These are phyloP conservation scores for Spizella passerina DNA, from an alignment of 2,797 vertebrate genomes.

Conservation along the genomic window DNA sequence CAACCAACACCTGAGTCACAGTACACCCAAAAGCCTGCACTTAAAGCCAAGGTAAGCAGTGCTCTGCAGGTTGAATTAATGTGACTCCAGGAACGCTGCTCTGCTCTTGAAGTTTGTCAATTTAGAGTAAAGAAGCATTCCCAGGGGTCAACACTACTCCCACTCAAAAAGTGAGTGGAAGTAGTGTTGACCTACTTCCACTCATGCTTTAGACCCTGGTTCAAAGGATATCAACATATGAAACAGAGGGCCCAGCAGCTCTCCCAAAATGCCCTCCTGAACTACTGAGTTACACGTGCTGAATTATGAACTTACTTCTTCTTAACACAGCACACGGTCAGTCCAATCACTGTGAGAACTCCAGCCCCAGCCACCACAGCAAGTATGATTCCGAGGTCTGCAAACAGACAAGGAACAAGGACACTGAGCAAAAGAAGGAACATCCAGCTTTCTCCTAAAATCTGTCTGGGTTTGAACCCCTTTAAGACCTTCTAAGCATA, in stretches of 20 bases:
- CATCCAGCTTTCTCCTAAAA: background rate
- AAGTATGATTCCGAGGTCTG: slow-evolving; percentile 82
- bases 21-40: background rate
- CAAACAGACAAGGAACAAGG: slow-evolving; percentile 18
- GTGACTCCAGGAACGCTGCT: background rate
- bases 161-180: too few species aligned
- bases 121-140: background rate
- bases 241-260: background rate
- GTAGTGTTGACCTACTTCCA: too few species aligned
- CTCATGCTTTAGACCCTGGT: background rate
- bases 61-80: background rate
- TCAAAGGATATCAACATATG: background rate
- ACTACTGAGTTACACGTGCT: background rate
- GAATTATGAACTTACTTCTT: slow-evolving; percentile 79
- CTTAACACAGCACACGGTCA: slow-evolving; percentile 77
- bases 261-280: background rate
- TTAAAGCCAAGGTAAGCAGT: background rate
- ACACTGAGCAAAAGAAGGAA: background rate
- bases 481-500: background rate
- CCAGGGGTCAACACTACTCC: background rate
- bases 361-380: slow-evolving; percentile 71
- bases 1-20: background rate
- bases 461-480: background rate
- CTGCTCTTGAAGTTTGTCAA: background rate
- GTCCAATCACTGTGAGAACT: slow-evolving; percentile 54